Evolutionary conservation across 2,113 vertebrate species (phyloP).

Genomic region (Nettapus auritus): DNA sequence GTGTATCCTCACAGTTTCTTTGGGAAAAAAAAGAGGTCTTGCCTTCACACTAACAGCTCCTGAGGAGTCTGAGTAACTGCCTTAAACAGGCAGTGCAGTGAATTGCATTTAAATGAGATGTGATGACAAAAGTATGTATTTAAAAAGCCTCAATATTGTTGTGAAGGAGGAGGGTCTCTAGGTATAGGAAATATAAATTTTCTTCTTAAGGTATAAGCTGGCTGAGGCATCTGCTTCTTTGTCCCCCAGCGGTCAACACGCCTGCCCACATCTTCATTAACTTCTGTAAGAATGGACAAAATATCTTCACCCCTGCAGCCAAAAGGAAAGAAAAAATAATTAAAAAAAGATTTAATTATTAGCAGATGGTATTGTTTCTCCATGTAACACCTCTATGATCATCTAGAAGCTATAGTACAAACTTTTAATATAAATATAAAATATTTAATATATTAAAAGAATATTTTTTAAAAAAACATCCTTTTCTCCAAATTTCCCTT

Average conservation of each 20-base stretch:
- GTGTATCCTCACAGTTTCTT: not conserved
- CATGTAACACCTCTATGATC: not conserved
- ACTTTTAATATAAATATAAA: too few species aligned
- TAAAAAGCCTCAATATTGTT: not conserved
- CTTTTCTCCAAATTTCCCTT: not conserved
- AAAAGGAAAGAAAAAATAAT: not conserved
- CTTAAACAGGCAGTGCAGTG: not conserved
- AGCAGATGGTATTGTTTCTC: not conserved
- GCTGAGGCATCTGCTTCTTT: conserved; percentile 90
- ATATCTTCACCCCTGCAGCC: conserved; percentile 80
- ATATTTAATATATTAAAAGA: not conserved
- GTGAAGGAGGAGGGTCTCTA: not conserved
- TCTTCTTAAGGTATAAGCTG: conserved; percentile 81
- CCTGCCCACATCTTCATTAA: conserved; percentile 86
- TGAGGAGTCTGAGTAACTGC: not conserved
- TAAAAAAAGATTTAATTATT: not conserved
- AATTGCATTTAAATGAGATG: not conserved
- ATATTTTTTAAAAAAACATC: not conserved
- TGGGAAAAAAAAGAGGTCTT: not conserved
- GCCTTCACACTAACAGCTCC: not conserved
- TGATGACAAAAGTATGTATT: not conserved
- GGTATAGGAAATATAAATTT: conserved; percentile 84
- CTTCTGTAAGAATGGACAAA: conserved; percentile 87
- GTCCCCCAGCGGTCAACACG: not conserved
- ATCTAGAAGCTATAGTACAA: not conserved